A percentile compares a stretch with the other conserved stretches of the same genome.
phyloP scores from a whole-genome alignment of 2,888 invertebrate genomes.

The Nephrotoma flavescens region DNA sequence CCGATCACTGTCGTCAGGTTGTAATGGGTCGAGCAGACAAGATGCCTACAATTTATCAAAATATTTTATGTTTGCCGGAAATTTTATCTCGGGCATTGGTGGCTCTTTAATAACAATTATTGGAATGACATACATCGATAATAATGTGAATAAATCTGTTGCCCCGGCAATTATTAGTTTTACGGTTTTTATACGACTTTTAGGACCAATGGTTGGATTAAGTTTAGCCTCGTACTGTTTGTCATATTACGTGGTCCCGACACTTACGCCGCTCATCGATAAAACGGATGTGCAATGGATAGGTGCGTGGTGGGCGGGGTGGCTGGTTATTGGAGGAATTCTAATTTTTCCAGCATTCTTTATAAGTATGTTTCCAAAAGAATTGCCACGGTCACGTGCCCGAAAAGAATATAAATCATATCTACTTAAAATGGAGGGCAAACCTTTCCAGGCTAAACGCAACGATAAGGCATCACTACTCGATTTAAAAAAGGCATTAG shows the following conservation, averaged over 20 bases:
- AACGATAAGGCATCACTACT: background rate
- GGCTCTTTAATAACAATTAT: conserved; percentile 46
- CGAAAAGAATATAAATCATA: background rate
- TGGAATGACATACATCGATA: background rate
- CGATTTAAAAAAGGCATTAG: background rate
- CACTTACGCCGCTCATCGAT: background rate
- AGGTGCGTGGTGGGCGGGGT: background rate
- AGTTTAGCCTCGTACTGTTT: background rate
- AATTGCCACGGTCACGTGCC: background rate
- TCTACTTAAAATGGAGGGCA: background rate
- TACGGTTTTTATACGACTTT: background rate
- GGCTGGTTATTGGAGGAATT: conserved; percentile 17
- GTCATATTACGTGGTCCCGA: background rate
- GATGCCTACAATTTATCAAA: conserved; percentile 43
- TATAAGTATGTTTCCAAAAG: background rate
- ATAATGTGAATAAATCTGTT: background rate
- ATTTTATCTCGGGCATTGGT: conserved; percentile 52
- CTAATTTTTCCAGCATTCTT: conserved; percentile 37
- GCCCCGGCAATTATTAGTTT: background rate
- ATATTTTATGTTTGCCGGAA: conserved; percentile 47
- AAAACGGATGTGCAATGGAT: background rate
- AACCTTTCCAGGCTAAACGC: background rate
- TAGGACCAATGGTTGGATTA: background rate
- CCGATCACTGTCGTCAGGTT: conserved; percentile 10
- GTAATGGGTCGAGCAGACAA: conserved; percentile 24